Evolutionary conservation across 1,140 invertebrate species (phyloP).

Genomic region (Leguminivora glycinivorella): DNA sequence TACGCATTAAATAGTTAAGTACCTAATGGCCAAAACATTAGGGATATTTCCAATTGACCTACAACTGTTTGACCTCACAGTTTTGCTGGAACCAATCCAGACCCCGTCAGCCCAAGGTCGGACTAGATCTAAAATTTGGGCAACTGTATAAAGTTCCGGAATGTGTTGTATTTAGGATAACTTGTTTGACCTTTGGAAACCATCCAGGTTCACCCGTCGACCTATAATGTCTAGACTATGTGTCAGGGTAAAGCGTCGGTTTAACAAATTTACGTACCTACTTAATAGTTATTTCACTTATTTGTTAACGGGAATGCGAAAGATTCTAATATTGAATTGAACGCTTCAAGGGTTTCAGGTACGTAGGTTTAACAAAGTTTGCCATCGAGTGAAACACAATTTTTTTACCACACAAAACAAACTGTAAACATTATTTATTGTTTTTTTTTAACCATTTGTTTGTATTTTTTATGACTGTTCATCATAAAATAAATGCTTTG

Average conservation of each 20-base stretch:
- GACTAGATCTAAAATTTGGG: background rate
- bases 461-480: no score
- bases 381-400: no score
- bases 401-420: no score
- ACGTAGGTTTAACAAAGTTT: no score
- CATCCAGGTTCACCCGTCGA: constrained; percentile 3
- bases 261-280: no score
- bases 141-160: background rate
- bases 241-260: background rate
- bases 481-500: no score
- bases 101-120: background rate
- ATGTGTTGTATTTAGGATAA: background rate
- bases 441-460: no score
- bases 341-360: no score
- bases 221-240: background rate
- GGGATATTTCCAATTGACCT: background rate
- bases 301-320: no score
- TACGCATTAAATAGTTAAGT: background rate
- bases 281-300: no score
- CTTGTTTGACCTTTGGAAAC: constrained; percentile 4
- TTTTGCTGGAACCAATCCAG: background rate
- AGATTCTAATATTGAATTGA: no score
- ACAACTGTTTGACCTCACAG: background rate
- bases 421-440: no score
- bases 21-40: background rate